Evolutionary conservation across 2,888 invertebrate genomes (phyloP).

Genomic region (Aspidiotus rigidus): DNA sequence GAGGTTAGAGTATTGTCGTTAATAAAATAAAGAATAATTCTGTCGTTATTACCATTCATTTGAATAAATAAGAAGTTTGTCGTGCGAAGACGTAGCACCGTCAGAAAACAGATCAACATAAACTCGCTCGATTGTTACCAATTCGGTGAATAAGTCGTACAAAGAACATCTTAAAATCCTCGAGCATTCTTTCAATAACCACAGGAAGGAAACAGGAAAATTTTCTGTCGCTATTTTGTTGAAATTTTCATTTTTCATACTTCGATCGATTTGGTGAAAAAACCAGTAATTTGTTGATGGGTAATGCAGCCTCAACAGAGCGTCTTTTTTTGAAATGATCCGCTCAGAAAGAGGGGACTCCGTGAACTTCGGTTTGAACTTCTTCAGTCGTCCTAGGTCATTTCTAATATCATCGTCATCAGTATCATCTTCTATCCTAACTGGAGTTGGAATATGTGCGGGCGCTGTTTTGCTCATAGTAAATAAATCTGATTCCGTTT

Average conservation of each 20-base stretch:
- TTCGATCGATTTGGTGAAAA: slow-evolving; percentile 21
- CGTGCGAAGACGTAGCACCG: neutral
- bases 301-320: neutral
- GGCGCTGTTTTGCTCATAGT: neutral
- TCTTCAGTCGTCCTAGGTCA: neutral
- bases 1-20: too few relatives aligned
- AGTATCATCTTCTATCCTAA: neutral
- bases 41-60: slow-evolving; percentile 24
- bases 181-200: slow-evolving; percentile 21
- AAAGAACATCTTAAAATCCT: neutral
- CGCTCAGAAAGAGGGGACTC: neutral
- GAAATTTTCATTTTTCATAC: neutral
- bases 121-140: slow-evolving; percentile 11
- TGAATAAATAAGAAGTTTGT: neutral
- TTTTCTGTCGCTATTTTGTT: neutral
- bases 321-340: too few relatives aligned
- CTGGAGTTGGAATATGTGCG: neutral
- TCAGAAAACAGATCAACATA: neutral
- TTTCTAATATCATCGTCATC: neutral
- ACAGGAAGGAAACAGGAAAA: slow-evolving; percentile 14
- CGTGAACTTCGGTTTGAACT: neutral
- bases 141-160: slow-evolving; percentile 20
- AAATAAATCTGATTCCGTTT: neutral
- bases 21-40: neutral
- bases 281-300: slow-evolving; percentile 13